A percentile compares a stretch with the other conserved stretches of the same genome.
These are phyloP conservation scores for Octodonta nipae DNA, from an alignment of 2,888 invertebrate genomes.

Conservation along the genomic window DNA sequence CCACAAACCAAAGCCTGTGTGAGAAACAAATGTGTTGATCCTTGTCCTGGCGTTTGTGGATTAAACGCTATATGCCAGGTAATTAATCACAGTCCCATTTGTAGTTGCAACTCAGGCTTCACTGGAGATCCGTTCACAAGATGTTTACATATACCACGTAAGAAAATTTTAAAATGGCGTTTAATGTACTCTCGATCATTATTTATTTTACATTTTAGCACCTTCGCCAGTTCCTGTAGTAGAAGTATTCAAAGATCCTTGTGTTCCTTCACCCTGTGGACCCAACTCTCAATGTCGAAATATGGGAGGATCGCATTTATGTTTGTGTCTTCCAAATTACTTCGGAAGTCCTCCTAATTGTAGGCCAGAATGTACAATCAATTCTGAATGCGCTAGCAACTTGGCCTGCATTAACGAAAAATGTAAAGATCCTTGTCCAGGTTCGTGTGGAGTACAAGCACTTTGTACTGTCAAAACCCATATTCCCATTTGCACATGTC, in stretches of 20 bases:
- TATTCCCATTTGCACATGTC: constrained; percentile 54
- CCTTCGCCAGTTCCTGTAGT: constrained; percentile 20
- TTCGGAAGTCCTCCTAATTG: constrained; percentile 52
- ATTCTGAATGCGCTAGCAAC: constrained; percentile 45
- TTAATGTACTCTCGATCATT: not conserved
- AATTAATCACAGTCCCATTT: constrained; percentile 62
- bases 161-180: constrained; percentile 16
- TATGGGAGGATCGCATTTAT: constrained; percentile 42
- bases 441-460: constrained; percentile 50
- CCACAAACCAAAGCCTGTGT: constrained; percentile 34
- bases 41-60: constrained; percentile 43
- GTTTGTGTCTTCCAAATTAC: constrained; percentile 45
- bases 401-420: constrained; percentile 45
- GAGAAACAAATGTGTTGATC: constrained; percentile 34
- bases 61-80: constrained; percentile 39
- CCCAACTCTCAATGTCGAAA: constrained; percentile 64
- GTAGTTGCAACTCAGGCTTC: constrained; percentile 39
- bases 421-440: constrained; percentile 48
- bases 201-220: constrained; percentile 16
- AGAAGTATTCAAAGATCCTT: constrained; percentile 40
- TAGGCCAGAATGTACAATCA: constrained; percentile 51
- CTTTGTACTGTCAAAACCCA: constrained; percentile 54
- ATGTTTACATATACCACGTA: constrained; percentile 46
- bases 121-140: constrained; percentile 65
- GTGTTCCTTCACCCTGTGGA: constrained; percentile 66